phyloP scores from a whole-genome alignment of 2,888 invertebrate genomes.

The Nomada goodeniana region DNA sequence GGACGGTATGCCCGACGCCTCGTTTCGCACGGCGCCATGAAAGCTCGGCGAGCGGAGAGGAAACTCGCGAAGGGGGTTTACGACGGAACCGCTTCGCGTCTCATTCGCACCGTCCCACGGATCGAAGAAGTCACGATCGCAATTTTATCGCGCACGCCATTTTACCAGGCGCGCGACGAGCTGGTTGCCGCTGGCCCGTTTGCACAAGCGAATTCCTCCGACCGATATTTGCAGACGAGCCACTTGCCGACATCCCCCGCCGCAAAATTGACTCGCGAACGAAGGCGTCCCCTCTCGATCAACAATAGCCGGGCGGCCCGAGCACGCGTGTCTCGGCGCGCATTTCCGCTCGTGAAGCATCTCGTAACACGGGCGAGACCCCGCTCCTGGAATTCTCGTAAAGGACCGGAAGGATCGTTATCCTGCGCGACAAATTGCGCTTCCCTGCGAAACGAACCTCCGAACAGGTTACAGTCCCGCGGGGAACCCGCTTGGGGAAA shows the following conservation, averaged over 20 bases:
- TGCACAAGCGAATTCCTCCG: constrained; percentile 10
- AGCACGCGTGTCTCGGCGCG: constrained; percentile 13
- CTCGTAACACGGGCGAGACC: background rate
- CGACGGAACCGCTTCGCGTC: constrained; percentile 49
- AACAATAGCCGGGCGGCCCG: constrained; percentile 14
- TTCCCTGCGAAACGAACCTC: background rate
- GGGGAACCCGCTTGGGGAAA: background rate
- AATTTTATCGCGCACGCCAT: constrained; percentile 33
- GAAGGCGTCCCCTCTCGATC: constrained; percentile 6
- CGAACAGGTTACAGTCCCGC: background rate
- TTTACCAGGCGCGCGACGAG: background rate
- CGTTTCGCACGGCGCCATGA: constrained; percentile 30
- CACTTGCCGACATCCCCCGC: background rate
- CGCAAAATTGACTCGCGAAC: constrained; percentile 52
- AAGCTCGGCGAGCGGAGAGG: constrained; percentile 7
- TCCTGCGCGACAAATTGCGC: constrained; percentile 50
- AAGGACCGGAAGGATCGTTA: constrained; percentile 44
- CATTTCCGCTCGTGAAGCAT: constrained; percentile 35
- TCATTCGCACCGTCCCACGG: constrained; percentile 49
- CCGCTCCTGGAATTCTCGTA: constrained; percentile 43
- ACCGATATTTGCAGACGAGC: constrained; percentile 20
- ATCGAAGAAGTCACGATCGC: constrained; percentile 49
- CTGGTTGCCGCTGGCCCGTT: constrained; percentile 1
- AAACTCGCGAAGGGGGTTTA: constrained; percentile 37
- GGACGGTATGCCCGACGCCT: constrained; percentile 21